These are phyloP conservation scores for Malurus melanocephalus DNA, from an alignment of 2,113 vertebrate genomes.

Conservation along the genomic window DNA sequence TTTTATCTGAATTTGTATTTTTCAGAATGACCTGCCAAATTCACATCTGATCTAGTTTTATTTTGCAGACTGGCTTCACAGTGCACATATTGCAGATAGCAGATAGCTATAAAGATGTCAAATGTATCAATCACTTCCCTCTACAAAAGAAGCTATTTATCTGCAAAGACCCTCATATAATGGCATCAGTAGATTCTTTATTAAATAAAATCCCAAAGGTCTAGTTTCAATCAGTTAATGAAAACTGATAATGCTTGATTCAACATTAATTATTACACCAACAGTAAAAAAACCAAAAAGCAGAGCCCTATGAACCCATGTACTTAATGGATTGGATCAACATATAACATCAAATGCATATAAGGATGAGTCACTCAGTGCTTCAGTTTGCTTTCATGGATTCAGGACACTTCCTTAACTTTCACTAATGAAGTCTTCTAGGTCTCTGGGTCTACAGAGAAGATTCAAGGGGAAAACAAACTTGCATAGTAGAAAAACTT, in stretches of 20 bases:
- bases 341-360: neutral
- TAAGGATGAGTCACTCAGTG: neutral
- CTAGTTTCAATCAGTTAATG: neutral
- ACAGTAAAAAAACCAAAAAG: neutral
- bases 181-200: neutral
- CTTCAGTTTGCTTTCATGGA: neutral
- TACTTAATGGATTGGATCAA: neutral
- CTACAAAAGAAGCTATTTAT: neutral
- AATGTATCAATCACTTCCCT: neutral
- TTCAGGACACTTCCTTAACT: neutral
- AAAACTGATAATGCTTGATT: neutral
- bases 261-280: neutral
- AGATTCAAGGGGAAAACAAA: neutral
- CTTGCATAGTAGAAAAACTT: neutral
- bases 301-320: neutral
- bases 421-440: neutral
- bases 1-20: neutral
- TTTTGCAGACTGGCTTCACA: neutral
- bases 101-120: neutral
- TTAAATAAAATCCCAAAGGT: neutral
- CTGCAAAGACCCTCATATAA: neutral
- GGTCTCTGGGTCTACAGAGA: neutral
- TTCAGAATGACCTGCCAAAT: neutral
- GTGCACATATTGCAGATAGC: neutral
- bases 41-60: neutral